Conservation (phyloP, 2,113 vertebrate species). For the Notothenia coriiceps region DNA sequence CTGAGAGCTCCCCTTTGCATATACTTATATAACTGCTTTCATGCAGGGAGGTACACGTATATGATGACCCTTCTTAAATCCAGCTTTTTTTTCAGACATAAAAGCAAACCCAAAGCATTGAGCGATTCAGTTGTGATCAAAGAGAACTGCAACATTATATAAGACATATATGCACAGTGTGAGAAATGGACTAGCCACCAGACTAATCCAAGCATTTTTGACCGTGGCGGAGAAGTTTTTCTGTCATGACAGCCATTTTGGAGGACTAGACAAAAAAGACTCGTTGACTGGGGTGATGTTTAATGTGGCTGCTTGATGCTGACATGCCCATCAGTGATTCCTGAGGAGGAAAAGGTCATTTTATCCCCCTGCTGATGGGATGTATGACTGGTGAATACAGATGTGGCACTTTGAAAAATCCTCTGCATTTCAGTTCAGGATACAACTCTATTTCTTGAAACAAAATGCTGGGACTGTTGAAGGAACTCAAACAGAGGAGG, state of each 20-base stretch:
- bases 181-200: constrained; percentile 29
- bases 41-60: constrained; percentile 28
- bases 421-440: not conserved
- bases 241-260: constrained; percentile 50
- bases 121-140: not conserved
- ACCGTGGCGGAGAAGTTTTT: constrained; percentile 30
- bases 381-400: constrained; percentile 24
- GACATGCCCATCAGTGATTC: constrained; percentile 39
- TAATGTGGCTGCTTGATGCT: constrained; percentile 27
- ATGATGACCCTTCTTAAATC: constrained; percentile 25
- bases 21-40: constrained; percentile 64
- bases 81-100: not conserved
- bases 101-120: not conserved
- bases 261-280: constrained; percentile 34
- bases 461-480: constrained; percentile 49
- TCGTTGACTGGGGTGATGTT: constrained; percentile 19
- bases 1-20: constrained; percentile 41
- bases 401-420: constrained; percentile 15
- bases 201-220: constrained; percentile 30
- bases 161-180: constrained; percentile 29
- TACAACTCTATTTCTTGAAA: constrained; percentile 12
- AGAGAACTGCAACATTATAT: constrained; percentile 33
- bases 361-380: not conserved
- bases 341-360: constrained; percentile 49
- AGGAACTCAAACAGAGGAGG: constrained; percentile 55